phyloP scores from a whole-genome alignment of 2,888 invertebrate species.

The Stenurella melanura region DNA sequence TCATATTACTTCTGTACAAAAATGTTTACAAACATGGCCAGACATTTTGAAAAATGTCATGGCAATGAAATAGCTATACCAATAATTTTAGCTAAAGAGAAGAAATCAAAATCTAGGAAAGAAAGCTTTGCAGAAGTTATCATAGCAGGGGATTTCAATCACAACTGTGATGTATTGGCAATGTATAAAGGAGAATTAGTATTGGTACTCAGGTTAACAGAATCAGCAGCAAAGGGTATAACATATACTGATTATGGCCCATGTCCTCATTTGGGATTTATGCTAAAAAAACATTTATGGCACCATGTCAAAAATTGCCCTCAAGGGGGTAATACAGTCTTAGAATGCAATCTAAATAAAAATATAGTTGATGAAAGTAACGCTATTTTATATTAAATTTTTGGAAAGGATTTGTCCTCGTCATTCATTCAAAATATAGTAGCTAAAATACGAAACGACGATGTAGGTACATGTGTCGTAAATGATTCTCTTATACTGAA shows the following conservation, averaged over 20 bases:
- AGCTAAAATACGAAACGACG: slow-evolving; percentile 12
- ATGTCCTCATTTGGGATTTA: slow-evolving; percentile 36
- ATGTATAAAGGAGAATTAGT: slow-evolving; percentile 13
- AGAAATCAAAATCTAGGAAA: slow-evolving; percentile 34
- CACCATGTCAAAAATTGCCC: slow-evolving; percentile 12
- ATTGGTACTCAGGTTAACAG: not conserved
- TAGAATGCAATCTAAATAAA: not conserved
- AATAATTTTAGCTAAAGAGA: slow-evolving; percentile 30
- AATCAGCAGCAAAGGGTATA: not conserved
- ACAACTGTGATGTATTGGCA: slow-evolving; percentile 17
- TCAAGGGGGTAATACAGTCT: not conserved
- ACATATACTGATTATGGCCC: slow-evolving; percentile 32
- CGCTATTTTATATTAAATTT: not conserved
- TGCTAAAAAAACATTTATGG: slow-evolving; percentile 43
- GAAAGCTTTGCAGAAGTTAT: slow-evolving; percentile 12
- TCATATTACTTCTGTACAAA: slow-evolving; percentile 39
- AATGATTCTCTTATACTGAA: not conserved
- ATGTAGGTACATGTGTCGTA: not conserved
- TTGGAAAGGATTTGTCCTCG: not conserved
- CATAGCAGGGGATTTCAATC: not conserved
- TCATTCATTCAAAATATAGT: not conserved
- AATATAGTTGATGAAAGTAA: slow-evolving; percentile 7
- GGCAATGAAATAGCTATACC: slow-evolving; percentile 28
- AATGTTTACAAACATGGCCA: slow-evolving; percentile 35
- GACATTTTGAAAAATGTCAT: slow-evolving; percentile 39